phyloP scores from a whole-genome alignment of 1,140 invertebrate genomes.

The Drosophila insularis region DNA sequence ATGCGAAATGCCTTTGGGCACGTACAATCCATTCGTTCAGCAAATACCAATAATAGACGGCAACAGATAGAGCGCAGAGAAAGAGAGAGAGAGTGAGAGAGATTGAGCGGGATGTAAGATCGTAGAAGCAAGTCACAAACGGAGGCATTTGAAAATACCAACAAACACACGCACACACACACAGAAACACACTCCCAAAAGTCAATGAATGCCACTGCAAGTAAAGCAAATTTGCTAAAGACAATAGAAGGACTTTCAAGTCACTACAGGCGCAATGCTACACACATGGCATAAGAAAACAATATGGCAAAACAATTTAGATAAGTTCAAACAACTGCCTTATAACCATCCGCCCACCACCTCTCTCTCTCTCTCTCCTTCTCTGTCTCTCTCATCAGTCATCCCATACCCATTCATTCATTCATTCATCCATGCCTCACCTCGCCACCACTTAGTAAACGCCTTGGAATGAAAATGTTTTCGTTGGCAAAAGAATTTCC shows the following conservation, averaged over 20 bases:
- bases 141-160: slow-evolving; percentile 70
- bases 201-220: slow-evolving; percentile 74
- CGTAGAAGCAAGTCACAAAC: slow-evolving; percentile 24
- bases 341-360: background rate
- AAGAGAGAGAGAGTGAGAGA: slow-evolving; percentile 2
- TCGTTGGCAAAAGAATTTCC: slow-evolving; percentile 68
- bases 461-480: slow-evolving; percentile 78
- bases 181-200: slow-evolving; percentile 66
- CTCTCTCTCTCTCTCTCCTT: background rate
- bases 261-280: slow-evolving; percentile 31
- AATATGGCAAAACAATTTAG: slow-evolving; percentile 81
- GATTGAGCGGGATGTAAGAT: background rate
- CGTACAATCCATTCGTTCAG: slow-evolving; percentile 80
- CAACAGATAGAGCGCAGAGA: slow-evolving; percentile 30
- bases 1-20: slow-evolving; percentile 75
- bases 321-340: slow-evolving; percentile 77
- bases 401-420: background rate
- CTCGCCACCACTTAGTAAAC: slow-evolving; percentile 37
- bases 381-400: background rate
- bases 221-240: slow-evolving; percentile 79
- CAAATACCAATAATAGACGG: slow-evolving; percentile 79
- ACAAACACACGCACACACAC: slow-evolving; percentile 25
- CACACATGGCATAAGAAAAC: slow-evolving; percentile 79
- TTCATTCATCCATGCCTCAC: slow-evolving; percentile 3
- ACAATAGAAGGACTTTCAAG: slow-evolving; percentile 67